Base-by-base conservation (phyloP, 2,797 vertebrate species). In the Hyperoplus lanceolatus region DNA sequence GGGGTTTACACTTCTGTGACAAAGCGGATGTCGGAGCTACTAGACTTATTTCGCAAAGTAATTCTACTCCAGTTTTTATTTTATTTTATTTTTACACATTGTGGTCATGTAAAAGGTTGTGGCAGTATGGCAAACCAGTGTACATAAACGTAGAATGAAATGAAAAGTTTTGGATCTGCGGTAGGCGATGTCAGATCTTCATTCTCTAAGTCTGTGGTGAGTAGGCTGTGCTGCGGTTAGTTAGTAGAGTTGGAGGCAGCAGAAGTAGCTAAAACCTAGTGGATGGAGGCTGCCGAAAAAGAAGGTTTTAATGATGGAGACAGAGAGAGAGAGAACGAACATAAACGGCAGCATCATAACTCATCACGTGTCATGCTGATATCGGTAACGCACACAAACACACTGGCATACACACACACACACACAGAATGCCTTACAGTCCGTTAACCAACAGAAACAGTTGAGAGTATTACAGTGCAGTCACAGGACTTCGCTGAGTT, bases 381-480 rank as follows among this genome's bases (percentile, higher is more conserved):
- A 76, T 73, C 71, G 64, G 21, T 77, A 57, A 46, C 51, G 79
- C 75, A 80, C 65, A 77, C 64, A 56, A 38, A 70, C 16, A 65
- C 38, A 53, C 36, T 29, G 29, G 21, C 79, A 57, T 61, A 46
- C 51, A 80, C 75, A 80, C 65, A 77, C 64, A 54, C 11, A 46
- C 59, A 67, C 53, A 57, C 78, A 87, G 77, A 90, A 90, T 93
- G 92, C 91, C 92, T 93, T 94, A 94, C 75, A 91, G 84, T 83
- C 54, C 12, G 79, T 80, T 74, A 77, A 87, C 73, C 85, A 81
- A 84, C 69, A 70, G 78, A 77, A 73, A 87, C 74, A 76, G 75
- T 81, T 73, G 42, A 68, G 48, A 79, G 78, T 59, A 59, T 87
- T 88, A 78, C 69, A 77, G 73, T 81, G 77, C 78, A 88, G 87